Evolutionary conservation across 2,797 vertebrate species (phyloP).

Genomic region (Eulemur albifrons): DNA sequence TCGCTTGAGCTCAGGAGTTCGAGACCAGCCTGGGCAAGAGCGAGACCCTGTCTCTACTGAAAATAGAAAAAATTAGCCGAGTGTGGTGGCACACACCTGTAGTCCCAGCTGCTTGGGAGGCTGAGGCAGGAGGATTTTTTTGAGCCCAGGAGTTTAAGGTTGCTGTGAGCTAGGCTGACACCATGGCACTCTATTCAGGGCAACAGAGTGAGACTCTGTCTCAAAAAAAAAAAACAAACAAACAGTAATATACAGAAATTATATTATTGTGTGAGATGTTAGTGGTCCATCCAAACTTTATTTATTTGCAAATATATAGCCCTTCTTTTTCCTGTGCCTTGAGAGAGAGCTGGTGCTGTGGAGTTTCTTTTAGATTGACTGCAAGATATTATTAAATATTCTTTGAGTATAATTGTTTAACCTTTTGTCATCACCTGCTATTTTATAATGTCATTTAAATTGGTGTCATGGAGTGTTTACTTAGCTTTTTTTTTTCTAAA

Average conservation of each 20-base stretch:
- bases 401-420: background rate
- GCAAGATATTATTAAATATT: background rate
- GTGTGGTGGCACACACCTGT: no score
- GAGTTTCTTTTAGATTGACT: background rate
- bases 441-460: conserved; percentile 10
- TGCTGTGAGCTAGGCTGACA: no score
- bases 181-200: no score
- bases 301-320: background rate
- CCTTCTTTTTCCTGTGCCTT: background rate
- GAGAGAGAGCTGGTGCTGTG: background rate
- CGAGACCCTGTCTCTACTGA: no score
- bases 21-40: no score
- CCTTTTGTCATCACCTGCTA: background rate
- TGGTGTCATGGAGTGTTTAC: background rate
- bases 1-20: no score
- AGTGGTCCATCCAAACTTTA: background rate
- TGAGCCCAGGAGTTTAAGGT: no score
- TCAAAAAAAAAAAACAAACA: no score
- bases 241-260: background rate
- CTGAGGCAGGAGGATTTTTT: no score
- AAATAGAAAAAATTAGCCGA: no score
- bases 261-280: background rate
- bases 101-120: no score
- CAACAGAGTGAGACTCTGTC: no score
- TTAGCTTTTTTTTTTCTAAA: background rate